Evolutionary conservation across 2,113 vertebrate species (phyloP).

Genomic region (Balaeniceps rex): DNA sequence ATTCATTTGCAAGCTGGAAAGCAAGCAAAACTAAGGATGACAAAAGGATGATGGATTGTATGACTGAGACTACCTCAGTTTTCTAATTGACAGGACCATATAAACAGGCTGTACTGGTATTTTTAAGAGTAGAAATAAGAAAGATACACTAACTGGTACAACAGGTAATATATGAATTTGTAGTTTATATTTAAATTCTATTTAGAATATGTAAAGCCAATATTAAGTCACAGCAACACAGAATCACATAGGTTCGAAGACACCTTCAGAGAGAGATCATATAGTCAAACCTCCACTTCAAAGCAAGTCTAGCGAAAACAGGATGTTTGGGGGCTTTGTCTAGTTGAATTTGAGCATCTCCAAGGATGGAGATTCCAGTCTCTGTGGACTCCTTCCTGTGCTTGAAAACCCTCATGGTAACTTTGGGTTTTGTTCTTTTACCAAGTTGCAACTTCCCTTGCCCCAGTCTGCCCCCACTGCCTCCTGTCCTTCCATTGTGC

Average conservation of each 20-base stretch:
- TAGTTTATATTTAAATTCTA: background rate
- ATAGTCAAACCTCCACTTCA: background rate
- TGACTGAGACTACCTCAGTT: background rate
- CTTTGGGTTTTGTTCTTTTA: background rate
- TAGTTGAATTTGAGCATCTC: background rate
- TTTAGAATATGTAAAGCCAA: background rate
- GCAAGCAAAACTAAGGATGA: background rate
- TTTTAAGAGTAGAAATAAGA: background rate
- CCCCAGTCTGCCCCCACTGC: background rate
- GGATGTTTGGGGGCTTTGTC: background rate
- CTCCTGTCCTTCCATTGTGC: background rate
- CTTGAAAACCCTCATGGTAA: too few relatives aligned
- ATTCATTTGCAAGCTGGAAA: background rate
- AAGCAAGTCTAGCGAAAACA: background rate
- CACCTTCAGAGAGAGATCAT: background rate
- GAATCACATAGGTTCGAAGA: fast-evolving
- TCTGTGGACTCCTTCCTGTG: background rate
- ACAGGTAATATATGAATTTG: background rate
- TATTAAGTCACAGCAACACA: background rate
- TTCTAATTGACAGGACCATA: background rate
- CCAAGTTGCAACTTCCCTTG: background rate
- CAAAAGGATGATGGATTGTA: background rate
- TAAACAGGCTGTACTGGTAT: background rate
- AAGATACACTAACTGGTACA: background rate
- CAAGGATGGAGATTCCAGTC: background rate